Evolutionary conservation across 2,113 vertebrate species (phyloP).

Genomic region (Brienomyrus longianalis): DNA sequence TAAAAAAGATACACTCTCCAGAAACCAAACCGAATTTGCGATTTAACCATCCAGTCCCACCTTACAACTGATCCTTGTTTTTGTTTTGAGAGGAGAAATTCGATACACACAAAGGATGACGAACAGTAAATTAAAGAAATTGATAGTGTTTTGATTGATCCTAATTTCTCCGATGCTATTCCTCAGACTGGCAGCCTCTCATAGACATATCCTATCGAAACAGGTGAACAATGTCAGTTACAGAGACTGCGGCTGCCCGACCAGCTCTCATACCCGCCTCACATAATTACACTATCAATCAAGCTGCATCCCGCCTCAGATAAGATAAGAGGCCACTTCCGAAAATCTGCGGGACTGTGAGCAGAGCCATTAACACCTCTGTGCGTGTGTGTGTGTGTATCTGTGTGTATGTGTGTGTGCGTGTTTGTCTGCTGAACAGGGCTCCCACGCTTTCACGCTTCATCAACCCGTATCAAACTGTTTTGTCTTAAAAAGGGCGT

Average conservation of each 20-base stretch:
- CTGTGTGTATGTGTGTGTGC: neutral
- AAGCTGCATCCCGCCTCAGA: slow-evolving; percentile 28
- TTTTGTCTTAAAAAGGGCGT: neutral
- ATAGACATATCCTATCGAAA: slow-evolving; percentile 1
- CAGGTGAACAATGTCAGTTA: slow-evolving; percentile 9
- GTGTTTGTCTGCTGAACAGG: neutral
- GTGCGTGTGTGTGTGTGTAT: neutral
- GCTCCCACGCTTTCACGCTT: neutral
- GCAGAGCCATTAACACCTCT: neutral
- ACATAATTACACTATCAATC: slow-evolving; percentile 47
- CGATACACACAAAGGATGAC: neutral
- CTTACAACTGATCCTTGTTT: neutral
- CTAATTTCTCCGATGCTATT: neutral
- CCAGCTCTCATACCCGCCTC: slow-evolving; percentile 25
- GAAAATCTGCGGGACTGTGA: slow-evolving; percentile 15
- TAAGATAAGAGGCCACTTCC: slow-evolving; percentile 27
- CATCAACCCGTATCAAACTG: neutral
- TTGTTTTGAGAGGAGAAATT: neutral
- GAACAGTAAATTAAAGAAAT: neutral
- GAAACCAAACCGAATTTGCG: neutral
- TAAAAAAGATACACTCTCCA: neutral
- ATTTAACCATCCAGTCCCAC: neutral
- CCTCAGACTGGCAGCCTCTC: slow-evolving; percentile 13
- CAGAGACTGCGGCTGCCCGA: neutral
- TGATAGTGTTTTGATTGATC: slow-evolving; percentile 17